Conservation (phyloP, 2,113 vertebrate species). For the Ceuthmochares aereus region DNA sequence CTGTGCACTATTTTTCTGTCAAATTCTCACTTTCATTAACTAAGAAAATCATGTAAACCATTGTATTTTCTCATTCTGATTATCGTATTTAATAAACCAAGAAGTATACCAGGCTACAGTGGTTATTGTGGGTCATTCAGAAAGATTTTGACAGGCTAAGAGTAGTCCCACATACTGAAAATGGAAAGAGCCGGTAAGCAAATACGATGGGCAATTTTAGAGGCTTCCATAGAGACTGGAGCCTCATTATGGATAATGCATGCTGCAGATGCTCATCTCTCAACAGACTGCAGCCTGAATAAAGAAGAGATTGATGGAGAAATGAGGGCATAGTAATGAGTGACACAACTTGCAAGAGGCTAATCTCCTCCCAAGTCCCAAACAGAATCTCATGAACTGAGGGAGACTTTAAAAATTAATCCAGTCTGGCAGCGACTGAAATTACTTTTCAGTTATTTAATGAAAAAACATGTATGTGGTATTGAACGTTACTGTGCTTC, state of each 20-base stretch:
- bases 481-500: background rate
- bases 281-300: background rate
- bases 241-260: background rate
- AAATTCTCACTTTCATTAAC: background rate
- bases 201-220: background rate
- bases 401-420: background rate
- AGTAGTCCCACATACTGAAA: background rate
- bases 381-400: background rate
- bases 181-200: background rate
- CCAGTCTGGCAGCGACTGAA: background rate
- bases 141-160: slow-evolving; percentile 1
- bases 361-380: background rate
- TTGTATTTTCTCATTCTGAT: background rate
- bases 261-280: background rate
- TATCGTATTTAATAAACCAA: background rate
- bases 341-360: background rate
- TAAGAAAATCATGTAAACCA: background rate
- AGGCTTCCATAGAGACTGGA: background rate
- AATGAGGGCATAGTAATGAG: background rate
- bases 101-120: background rate
- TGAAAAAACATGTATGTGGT: background rate
- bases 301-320: background rate
- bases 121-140: background rate
- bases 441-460: background rate
- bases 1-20: background rate